Evolutionary conservation across 2,888 invertebrate species (phyloP).

Genomic region (Euzetes globulus): DNA sequence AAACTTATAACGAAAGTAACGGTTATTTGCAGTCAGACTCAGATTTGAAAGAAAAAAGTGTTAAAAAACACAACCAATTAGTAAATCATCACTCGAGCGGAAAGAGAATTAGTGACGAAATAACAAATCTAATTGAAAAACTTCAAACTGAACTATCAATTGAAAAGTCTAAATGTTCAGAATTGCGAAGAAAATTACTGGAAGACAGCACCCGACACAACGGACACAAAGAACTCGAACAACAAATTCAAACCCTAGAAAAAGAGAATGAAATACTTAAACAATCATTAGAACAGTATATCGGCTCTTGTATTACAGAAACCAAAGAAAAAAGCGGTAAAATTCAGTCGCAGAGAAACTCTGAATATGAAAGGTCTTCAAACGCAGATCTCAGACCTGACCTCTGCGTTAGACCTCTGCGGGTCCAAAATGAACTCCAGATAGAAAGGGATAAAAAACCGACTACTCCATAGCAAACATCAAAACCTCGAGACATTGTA

Average conservation of each 20-base stretch:
- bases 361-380: background rate
- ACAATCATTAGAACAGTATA: slow-evolving; percentile 30
- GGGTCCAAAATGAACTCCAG: background rate
- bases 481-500: background rate
- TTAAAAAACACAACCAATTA: slow-evolving; percentile 20
- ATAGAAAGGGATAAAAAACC: background rate
- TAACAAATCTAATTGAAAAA: slow-evolving; percentile 21
- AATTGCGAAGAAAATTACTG: slow-evolving; percentile 20
- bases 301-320: slow-evolving; percentile 30
- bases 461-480: background rate
- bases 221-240: slow-evolving; percentile 31
- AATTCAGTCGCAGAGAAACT: background rate
- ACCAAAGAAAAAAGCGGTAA: background rate
- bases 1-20: background rate
- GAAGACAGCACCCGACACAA: background rate
- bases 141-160: slow-evolving; percentile 5
- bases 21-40: background rate
- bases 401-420: background rate
- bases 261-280: slow-evolving; percentile 35
- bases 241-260: slow-evolving; percentile 28
- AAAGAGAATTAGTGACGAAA: slow-evolving; percentile 13
- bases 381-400: background rate
- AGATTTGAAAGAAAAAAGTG: background rate
- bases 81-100: slow-evolving; percentile 3
- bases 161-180: slow-evolving; percentile 7